Evolutionary conservation across 2,888 invertebrate species (phyloP), one percentile per base, ranked within the genome.

Genomic region (Yponomeuta cagnagella): DNA sequence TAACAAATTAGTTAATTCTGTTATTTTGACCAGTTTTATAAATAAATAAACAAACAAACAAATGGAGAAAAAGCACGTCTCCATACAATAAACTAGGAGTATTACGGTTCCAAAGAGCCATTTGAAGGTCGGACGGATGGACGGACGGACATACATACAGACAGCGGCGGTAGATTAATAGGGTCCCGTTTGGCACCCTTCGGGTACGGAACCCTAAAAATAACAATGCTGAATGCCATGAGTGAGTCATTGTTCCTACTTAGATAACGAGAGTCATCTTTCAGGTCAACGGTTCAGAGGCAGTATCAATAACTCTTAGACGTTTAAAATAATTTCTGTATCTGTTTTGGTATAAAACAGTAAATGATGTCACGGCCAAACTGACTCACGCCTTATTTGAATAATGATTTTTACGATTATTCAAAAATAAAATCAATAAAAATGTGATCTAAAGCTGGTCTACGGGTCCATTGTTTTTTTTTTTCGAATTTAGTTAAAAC

Each of bases 241-340:
- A 15, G 10, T 89, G 88, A 89, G 74, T 89, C 85, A 89, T 23
- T 78, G 80, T 52, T 77, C 78, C 76, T 75, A 80, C 79, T 82
- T 81, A 78, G 74, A 70, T 64, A 65, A 65, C 48, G 52, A 69
- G 65, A 70, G 66, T 69, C 43, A 63, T 69, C 63, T 48, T 37
- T 70, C 63, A 82, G 91, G 91, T 90, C 90, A 90, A 79, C 73
- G 85, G 91, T 90, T 91, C 91, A 90, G 84, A 82, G 83, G 80
- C 84, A 86, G 82, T 87, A 83, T 80, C 82, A 84, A 89, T 89
- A 90, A 84, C 85, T 90, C 86, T 86, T 87, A 79, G 76, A 84
- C 80, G 82, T 86, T 86, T 88, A 83, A 85, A 85, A 80, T 67
- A n/a, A 68, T 86, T 85, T 86, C 84, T 82, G 80, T 82, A 83